Evolutionary conservation across 2,888 invertebrate genomes (phyloP).

Genomic region (Eilema caniola): DNA sequence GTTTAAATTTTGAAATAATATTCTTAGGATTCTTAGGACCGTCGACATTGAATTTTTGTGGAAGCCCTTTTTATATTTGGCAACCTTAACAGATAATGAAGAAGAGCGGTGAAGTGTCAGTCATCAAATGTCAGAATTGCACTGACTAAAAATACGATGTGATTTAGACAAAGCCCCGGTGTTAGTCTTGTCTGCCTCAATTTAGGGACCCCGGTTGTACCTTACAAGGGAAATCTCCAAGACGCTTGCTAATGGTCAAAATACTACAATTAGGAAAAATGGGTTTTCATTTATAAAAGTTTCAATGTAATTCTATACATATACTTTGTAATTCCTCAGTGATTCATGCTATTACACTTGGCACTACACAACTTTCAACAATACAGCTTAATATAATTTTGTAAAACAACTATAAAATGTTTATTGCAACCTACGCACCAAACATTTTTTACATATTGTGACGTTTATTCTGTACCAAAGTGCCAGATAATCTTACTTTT

Average conservation of each 20-base stretch:
- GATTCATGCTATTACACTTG: slow-evolving; percentile 1
- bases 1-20: too few species aligned
- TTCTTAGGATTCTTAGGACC: too few species aligned
- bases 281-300: too few species aligned
- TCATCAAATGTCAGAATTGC: too few species aligned
- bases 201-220: neutral
- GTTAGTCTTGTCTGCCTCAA: neutral
- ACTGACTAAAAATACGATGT: too few species aligned
- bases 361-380: neutral
- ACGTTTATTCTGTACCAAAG: neutral
- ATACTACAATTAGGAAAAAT: too few species aligned
- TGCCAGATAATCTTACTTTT: neutral
- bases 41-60: neutral
- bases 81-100: too few species aligned
- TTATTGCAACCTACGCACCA: neutral
- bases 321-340: neutral
- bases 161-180: too few species aligned
- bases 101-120: too few species aligned
- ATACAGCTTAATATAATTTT: neutral
- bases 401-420: neutral
- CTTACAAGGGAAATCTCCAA: neutral
- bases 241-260: neutral
- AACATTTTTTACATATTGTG: neutral
- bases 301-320: too few species aligned
- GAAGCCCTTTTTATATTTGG: neutral